A percentile compares a stretch with the other conserved stretches of the same genome.
These are phyloP conservation scores for Gorsachius magnificus DNA, from an alignment of 2,797 vertebrate species.

Conservation along the genomic window DNA sequence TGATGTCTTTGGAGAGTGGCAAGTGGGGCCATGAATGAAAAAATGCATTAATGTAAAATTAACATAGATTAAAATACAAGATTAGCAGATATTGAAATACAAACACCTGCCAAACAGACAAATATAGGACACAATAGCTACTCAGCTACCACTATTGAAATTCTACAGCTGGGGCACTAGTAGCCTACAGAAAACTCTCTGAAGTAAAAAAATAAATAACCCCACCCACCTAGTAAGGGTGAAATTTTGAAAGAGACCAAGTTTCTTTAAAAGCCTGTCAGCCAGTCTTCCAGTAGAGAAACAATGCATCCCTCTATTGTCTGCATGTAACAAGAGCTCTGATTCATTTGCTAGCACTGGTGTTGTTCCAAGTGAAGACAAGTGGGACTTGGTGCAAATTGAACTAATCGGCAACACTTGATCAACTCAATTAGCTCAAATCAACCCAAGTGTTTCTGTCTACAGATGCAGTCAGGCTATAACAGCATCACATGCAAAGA, in stretches of 20 bases:
- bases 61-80: neutral
- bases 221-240: no score
- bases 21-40: neutral
- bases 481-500: neutral
- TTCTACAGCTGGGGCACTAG: neutral
- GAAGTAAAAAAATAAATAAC: neutral
- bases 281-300: neutral
- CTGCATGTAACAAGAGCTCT: neutral
- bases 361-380: neutral
- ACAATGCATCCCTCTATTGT: neutral
- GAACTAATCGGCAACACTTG: conserved; percentile 40
- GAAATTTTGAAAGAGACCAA: neutral
- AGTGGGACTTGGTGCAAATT: conserved; percentile 28
- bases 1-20: neutral
- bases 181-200: neutral
- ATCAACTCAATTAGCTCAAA: conserved; percentile 59
- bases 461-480: neutral
- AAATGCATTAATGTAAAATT: neutral
- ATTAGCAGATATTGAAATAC: neutral
- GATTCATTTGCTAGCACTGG: neutral
- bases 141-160: neutral
- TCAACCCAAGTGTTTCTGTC: conserved; percentile 33
- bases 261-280: neutral
- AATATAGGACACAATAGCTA: neutral
- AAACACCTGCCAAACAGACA: neutral